These are phyloP conservation scores for Monomorium pharaonis DNA, from an alignment of 1,140 invertebrate species.

Conservation along the genomic window DNA sequence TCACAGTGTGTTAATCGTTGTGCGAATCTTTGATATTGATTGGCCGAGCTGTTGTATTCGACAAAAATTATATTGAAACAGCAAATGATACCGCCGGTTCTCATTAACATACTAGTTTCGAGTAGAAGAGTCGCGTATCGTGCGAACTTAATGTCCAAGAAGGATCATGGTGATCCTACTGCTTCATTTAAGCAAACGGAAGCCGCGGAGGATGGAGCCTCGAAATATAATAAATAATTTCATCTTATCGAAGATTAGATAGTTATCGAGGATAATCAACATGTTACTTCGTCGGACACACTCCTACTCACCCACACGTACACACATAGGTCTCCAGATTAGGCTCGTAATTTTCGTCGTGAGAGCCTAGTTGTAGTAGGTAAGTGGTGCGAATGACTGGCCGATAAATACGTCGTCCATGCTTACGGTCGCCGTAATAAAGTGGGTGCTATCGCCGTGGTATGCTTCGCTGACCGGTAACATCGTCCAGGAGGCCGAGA, in stretches of 20 bases:
- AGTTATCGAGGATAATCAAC: slow-evolving; percentile 18
- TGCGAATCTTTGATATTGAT: background rate
- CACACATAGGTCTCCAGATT: background rate
- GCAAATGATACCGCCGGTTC: background rate
- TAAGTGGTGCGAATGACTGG: slow-evolving; percentile 62
- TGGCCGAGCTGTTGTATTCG: background rate
- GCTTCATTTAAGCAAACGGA: background rate
- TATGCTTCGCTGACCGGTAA: slow-evolving; percentile 42
- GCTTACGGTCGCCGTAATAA: slow-evolving; percentile 63
- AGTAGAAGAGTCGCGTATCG: background rate
- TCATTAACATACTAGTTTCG: background rate
- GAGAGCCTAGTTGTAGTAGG: slow-evolving; percentile 25
- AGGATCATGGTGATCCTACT: background rate
- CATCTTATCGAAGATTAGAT: background rate
- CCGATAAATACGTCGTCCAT: slow-evolving; percentile 62
- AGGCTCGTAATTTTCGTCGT: slow-evolving; percentile 46
- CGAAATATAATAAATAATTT: slow-evolving; percentile 2
- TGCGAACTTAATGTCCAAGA: background rate
- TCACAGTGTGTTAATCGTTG: background rate
- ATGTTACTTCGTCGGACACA: background rate
- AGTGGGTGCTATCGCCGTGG: slow-evolving; percentile 48
- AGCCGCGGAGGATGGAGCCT: background rate
- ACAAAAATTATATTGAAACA: background rate
- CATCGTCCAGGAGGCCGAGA: slow-evolving; percentile 26
- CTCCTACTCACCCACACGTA: background rate